Base-by-base conservation (phyloP, 1,140 invertebrate genomes). In the Penaeus chinensis region DNA sequence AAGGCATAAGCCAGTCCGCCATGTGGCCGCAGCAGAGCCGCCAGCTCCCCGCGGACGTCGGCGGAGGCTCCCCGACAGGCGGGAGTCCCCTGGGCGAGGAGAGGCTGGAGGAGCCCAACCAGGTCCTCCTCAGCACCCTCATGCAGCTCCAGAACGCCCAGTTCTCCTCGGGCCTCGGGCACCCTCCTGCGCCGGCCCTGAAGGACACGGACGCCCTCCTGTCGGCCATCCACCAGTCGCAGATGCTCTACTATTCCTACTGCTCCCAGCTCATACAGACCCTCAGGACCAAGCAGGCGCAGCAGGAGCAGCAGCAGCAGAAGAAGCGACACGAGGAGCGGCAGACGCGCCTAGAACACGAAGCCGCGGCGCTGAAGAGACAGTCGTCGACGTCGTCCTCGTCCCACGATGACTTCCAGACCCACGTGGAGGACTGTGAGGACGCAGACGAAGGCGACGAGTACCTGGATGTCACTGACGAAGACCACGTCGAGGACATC, bases 241-340 rank as follows among this genome's bases (percentile, higher is more conserved):
- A 87, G 65, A 81, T 87, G 27, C 78, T 87, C 19, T 87, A 87
- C 79, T 87, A 87, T 65, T 81, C 78, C 32, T 87, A 87, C 85
- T 87, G 85, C 66, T 87, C 85, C 42, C 85, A 87, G 47, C 85
- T 87, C 27, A 81, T 87, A 27, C 85, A 87, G n/a, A 74, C 61
- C 32, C 78, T 87, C 61, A 24, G 47, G 42, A 66, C 27, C 63
- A 78, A 79, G n/a, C 84, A 85, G 54, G 32, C 74, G 60, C 63
- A 84, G 18, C 42, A 76, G 47, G 47, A 84, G n/a, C 27, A 32
- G 27, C 63, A 82, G 27, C 79, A 82, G 27, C 80, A 62, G 20
- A n/a, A 82, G 16, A 63, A 83, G n/a, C 63, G 27, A 19, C 81
- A 83, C 2, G 62, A 66, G 16, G 20, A 32, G 10, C 80, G 66